Percentiles rank a stretch among this genome's conserved stretches.
Evolutionary conservation across 2,888 invertebrate species (phyloP).

Genomic region (Tinea trinotella): DNA sequence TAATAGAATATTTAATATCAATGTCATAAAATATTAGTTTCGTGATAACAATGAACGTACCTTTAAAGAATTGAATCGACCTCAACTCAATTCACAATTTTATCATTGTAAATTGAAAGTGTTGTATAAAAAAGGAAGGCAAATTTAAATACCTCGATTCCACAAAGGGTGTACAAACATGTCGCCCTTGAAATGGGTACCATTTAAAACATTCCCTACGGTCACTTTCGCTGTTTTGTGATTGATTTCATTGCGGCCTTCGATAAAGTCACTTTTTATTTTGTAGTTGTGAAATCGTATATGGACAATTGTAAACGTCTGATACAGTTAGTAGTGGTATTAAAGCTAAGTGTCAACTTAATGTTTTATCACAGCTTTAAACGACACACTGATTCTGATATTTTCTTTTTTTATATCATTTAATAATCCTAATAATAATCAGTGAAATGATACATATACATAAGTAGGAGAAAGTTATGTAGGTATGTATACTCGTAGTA

Average conservation of each 20-base stretch:
- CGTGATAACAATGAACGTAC: background rate
- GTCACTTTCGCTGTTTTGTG: constrained; percentile 19
- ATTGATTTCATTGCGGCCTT: constrained; percentile 31
- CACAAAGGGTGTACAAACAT: constrained; percentile 11
- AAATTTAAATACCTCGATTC: background rate
- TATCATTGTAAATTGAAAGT: background rate
- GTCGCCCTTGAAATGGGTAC: constrained; percentile 15
- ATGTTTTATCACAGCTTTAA: background rate
- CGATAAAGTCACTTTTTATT: constrained; percentile 31
- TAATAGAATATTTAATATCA: background rate
- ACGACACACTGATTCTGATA: background rate
- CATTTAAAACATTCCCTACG: background rate
- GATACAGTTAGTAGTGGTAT: background rate
- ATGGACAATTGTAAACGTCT: constrained; percentile 33
- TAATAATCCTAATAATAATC: no score
- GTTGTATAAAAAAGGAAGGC: background rate
- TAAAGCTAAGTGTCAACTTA: background rate
- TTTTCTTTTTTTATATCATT: background rate
- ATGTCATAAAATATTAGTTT: background rate
- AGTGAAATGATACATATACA: no score
- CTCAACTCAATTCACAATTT: background rate
- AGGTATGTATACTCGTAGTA: no score
- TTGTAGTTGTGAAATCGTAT: constrained; percentile 35
- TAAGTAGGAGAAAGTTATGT: no score
- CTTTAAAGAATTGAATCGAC: background rate